Percentiles rank a stretch among this genome's conserved stretches.
Conservation (phyloP, 2,113 vertebrate species). For the Cyanistes caeruleus region DNA sequence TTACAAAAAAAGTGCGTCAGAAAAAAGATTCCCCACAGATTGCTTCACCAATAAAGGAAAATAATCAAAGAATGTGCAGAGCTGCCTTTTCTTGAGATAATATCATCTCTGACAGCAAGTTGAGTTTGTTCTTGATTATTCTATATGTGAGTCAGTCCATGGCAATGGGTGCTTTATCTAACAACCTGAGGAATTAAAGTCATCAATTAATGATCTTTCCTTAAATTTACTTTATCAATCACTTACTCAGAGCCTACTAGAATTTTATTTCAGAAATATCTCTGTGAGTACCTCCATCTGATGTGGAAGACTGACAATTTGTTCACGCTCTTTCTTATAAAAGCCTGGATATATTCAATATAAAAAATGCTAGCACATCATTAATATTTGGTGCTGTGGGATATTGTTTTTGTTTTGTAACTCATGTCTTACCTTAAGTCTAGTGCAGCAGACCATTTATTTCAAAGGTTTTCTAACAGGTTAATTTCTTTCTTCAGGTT, state of each 20-base stretch:
- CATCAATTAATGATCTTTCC: background rate
- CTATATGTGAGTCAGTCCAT: background rate
- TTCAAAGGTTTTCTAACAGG: background rate
- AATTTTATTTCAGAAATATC: background rate
- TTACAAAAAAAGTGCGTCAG: background rate
- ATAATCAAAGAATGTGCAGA: background rate
- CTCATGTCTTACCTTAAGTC: background rate
- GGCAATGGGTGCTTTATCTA: background rate
- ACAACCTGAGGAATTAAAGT: background rate
- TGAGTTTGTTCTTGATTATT: background rate
- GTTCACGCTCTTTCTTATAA: background rate
- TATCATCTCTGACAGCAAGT: background rate
- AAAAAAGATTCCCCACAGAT: background rate
- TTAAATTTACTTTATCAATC: background rate
- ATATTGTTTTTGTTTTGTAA: background rate
- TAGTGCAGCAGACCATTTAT: background rate
- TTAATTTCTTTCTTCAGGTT: background rate
- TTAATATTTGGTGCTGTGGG: background rate
- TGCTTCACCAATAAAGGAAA: background rate
- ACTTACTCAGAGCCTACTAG: background rate
- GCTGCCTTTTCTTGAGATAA: background rate
- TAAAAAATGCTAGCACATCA: background rate
- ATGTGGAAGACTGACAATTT: background rate
- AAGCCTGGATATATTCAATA: background rate
- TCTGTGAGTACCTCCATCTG: background rate